Percentiles rank a stretch among this genome's conserved stretches.
Conservation (phyloP, 2,113 vertebrate genomes). For the Glaucomys volans region DNA sequence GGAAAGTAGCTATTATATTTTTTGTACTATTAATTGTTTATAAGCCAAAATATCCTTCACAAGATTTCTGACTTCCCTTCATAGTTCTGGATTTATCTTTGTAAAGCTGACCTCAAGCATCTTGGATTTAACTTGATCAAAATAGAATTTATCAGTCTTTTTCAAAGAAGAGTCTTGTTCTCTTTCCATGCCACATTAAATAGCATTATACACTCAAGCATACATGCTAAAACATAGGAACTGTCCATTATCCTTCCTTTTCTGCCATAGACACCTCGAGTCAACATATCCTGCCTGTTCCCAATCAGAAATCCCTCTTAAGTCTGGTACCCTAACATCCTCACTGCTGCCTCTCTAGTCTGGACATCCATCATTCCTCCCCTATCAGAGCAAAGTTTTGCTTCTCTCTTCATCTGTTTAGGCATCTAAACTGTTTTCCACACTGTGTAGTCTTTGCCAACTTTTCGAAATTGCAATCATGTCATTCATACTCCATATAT, state of each 20-base stretch:
- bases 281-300: background rate
- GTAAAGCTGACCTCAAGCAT: background rate
- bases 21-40: slow-evolving; percentile 25
- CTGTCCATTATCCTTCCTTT: background rate
- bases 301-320: background rate
- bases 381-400: background rate
- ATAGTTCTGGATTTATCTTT: background rate
- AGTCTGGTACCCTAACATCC: background rate
- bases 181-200: background rate
- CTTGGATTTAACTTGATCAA: background rate
- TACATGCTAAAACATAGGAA: background rate
- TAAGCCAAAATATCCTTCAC: background rate
- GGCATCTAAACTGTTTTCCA: background rate
- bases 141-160: background rate
- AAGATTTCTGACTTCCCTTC: background rate
- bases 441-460: background rate
- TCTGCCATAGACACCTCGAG: background rate
- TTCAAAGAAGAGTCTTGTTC: background rate
- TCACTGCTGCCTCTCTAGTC: background rate
- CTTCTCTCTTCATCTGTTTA: background rate
- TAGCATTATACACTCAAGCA: background rate
- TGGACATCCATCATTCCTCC: background rate
- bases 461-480: slow-evolving; percentile 4
- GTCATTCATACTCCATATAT: background rate
- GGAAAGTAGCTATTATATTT: slow-evolving; percentile 9